Conservation (phyloP, 64 coral and sea anemone genomes). For the Stylophora pistillata region DNA sequence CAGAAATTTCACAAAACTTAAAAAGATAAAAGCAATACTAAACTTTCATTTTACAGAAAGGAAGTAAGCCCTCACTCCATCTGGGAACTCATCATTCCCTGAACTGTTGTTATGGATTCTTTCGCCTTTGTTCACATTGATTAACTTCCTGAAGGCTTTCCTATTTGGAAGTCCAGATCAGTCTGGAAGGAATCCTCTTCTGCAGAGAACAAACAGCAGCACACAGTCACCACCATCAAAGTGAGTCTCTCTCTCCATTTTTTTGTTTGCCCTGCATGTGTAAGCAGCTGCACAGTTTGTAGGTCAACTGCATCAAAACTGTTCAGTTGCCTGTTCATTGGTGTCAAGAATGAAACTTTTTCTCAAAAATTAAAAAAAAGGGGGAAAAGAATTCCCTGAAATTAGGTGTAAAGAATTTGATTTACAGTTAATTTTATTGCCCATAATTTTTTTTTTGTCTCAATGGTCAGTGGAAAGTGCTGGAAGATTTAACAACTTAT, state of each 20-base stretch:
- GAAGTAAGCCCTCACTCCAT: constrained; percentile 10
- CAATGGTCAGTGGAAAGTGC: no score
- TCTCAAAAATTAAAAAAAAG: no score
- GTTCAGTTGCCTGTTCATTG: background rate
- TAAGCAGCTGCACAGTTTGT: no score
- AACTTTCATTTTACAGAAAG: constrained; percentile 17
- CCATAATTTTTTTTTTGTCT: background rate
- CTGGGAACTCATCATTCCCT: constrained; percentile 24
- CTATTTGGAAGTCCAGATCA: constrained; percentile 74
- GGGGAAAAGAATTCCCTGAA: no score
- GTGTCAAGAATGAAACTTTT: no score
- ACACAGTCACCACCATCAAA: constrained; percentile 9
- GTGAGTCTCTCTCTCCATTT: constrained; percentile 10
- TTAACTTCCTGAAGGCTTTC: constrained; percentile 80
- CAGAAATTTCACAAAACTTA: no score
- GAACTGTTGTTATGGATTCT: constrained; percentile 71
- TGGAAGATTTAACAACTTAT: no score
- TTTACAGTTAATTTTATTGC: background rate
- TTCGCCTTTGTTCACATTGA: constrained; percentile 78
- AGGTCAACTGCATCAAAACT: no score
- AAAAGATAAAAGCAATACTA: no score
- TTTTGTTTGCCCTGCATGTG: background rate
- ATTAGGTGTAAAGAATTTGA: background rate
- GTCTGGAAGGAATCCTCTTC: constrained; percentile 39
- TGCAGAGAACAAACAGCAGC: background rate